Conservation (phyloP, 2,888 invertebrate genomes). For the Rhagophthalmus giganteus region DNA sequence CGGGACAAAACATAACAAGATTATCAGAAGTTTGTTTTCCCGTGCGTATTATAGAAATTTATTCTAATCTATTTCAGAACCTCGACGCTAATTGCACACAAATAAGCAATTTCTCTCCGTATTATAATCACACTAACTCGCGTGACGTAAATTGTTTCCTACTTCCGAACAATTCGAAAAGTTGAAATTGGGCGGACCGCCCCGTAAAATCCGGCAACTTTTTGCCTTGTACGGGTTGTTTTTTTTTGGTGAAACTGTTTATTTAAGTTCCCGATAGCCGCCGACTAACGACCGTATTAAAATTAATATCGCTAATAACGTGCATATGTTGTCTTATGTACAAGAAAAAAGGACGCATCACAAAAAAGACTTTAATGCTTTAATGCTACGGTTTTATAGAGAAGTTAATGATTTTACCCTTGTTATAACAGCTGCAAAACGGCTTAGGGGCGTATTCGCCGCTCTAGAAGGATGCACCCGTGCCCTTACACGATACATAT, state of each 20-base stretch:
- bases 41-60: too few relatives aligned
- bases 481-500: conserved; percentile 25
- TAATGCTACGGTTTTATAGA: conserved; percentile 17
- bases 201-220: too few relatives aligned
- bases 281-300: conserved; percentile 5
- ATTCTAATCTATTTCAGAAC: background rate
- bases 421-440: conserved; percentile 34
- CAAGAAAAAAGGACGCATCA: background rate
- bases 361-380: conserved; percentile 16
- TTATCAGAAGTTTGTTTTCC: too few relatives aligned
- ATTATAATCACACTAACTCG: background rate
- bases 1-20: too few relatives aligned
- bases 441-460: conserved; percentile 29
- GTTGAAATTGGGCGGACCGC: background rate
- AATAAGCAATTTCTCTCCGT: background rate
- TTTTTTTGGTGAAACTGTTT: too few relatives aligned
- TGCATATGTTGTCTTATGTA: background rate
- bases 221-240: too few relatives aligned
- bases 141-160: background rate
- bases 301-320: conserved; percentile 4
- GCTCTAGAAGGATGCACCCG: conserved; percentile 23
- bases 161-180: background rate
- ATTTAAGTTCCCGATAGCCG: too few relatives aligned
- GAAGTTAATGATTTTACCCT: conserved; percentile 36
- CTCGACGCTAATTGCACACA: background rate